Conservation (phyloP, 2,113 vertebrate genomes). For the Ceuthmochares aereus region DNA sequence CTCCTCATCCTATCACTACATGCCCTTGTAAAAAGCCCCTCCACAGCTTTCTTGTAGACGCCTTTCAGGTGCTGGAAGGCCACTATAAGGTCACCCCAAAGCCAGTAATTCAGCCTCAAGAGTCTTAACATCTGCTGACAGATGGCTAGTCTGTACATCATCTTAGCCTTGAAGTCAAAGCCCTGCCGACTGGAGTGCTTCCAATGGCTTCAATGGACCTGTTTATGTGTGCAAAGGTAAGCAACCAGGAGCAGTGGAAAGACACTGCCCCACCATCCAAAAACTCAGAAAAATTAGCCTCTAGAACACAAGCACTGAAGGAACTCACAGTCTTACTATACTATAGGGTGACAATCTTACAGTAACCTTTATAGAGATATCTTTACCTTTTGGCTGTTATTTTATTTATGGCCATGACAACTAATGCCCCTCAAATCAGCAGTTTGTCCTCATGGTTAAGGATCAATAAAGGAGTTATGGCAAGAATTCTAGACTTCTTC, state of each 20-base stretch:
- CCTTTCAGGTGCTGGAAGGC: no score
- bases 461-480: background rate
- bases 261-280: background rate
- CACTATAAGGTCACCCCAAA: no score
- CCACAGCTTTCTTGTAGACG: no score
- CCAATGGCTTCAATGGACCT: background rate
- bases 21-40: no score
- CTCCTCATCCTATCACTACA: no score
- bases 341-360: background rate
- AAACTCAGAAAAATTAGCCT: background rate
- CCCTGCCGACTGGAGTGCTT: background rate
- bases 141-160: background rate
- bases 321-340: background rate
- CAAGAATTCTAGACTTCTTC: background rate
- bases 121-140: background rate
- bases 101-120: background rate
- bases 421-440: background rate
- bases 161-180: background rate
- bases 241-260: background rate
- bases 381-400: background rate
- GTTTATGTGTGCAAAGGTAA: background rate
- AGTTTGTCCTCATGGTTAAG: background rate
- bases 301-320: background rate
- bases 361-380: background rate
- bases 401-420: background rate